Evolutionary conservation across 1,140 invertebrate species (phyloP).

Genomic region (Bombus turneri): DNA sequence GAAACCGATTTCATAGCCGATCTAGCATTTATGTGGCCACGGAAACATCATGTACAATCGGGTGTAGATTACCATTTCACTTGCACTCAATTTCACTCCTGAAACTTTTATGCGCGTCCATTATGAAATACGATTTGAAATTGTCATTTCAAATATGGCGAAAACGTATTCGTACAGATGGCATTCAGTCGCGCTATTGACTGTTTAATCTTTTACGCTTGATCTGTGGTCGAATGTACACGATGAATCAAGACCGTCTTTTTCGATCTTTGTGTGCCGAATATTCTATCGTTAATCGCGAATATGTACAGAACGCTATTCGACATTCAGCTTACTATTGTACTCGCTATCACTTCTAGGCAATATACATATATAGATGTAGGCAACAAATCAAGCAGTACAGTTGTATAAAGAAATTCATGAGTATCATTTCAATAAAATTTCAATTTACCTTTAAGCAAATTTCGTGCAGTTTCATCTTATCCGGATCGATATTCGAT

Average conservation of each 20-base stretch:
- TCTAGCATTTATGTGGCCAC: conserved; percentile 20
- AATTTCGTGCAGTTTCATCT: neutral
- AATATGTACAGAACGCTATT: neutral
- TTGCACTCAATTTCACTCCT: neutral
- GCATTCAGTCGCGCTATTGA: no score
- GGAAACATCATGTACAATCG: conserved; percentile 19
- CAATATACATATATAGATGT: conserved; percentile 43
- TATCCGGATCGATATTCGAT: neutral
- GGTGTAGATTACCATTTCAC: conserved; percentile 1
- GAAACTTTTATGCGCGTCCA: neutral
- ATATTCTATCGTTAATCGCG: conserved; percentile 6
- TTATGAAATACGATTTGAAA: neutral
- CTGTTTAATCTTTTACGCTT: neutral
- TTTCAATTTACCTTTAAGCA: conserved; percentile 22
- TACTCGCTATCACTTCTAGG: conserved; percentile 32
- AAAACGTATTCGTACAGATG: neutral
- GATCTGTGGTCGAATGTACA: neutral
- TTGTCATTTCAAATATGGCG: neutral
- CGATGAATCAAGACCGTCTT: neutral
- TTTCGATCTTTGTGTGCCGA: neutral
- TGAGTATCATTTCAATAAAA: conserved; percentile 55
- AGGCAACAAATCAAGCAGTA: conserved; percentile 33
- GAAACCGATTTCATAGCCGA: conserved; percentile 29
- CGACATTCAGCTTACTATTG: conserved; percentile 29
- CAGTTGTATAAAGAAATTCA: conserved; percentile 48